phyloP scores from a whole-genome alignment of 2,888 invertebrate species.

The Clepsis dumicolana region DNA sequence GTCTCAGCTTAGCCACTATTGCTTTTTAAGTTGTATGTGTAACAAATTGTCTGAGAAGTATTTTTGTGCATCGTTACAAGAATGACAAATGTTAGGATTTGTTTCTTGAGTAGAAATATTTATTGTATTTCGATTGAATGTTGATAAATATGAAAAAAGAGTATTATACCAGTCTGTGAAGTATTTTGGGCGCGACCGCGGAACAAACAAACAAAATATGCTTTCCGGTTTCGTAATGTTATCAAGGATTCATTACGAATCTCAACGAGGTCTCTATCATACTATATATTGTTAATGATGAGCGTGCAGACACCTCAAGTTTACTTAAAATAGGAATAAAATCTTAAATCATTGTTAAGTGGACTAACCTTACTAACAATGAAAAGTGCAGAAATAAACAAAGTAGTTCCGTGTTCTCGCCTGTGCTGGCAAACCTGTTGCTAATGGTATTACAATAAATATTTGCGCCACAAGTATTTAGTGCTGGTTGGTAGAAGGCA shows the following conservation, averaged over 20 bases:
- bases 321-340: neutral
- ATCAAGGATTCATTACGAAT: neutral
- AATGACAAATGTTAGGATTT: neutral
- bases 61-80: neutral
- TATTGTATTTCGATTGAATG: too few species aligned
- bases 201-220: neutral
- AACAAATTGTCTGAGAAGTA: neutral
- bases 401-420: slow-evolving; percentile 39
- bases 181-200: neutral
- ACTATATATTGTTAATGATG: neutral
- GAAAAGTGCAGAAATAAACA: slow-evolving; percentile 33
- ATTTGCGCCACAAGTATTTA: slow-evolving; percentile 18
- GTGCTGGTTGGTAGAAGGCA: neutral
- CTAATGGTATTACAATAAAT: slow-evolving; percentile 12
- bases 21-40: neutral
- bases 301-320: neutral
- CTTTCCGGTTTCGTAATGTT: neutral
- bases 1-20: slow-evolving; percentile 9
- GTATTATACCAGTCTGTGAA: neutral
- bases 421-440: slow-evolving; percentile 22
- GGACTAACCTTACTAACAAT: slow-evolving; percentile 21
- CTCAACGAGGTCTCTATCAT: neutral
- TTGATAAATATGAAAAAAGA: neutral
- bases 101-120: too few species aligned
- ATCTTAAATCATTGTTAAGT: neutral